These are phyloP conservation scores for Adineta ricciae DNA, from an alignment of 2,888 invertebrate genomes.

Conservation along the genomic window DNA sequence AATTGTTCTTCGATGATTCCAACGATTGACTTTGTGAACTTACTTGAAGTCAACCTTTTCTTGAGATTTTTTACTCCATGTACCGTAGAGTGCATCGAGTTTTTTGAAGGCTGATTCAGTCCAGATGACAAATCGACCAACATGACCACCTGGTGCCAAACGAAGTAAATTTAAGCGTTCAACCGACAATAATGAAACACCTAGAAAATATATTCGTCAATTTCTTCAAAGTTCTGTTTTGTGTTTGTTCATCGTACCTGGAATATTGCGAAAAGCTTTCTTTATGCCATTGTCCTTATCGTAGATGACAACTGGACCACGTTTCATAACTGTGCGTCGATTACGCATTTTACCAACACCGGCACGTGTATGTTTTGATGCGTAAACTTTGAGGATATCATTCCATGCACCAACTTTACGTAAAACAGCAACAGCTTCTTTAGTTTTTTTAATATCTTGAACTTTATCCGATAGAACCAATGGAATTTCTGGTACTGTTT, in stretches of 20 bases:
- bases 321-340: slow-evolving; percentile 85
- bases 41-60: slow-evolving; percentile 71
- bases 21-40: slow-evolving; percentile 11
- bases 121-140: slow-evolving; percentile 96
- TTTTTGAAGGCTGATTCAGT: slow-evolving; percentile 89
- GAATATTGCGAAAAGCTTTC: slow-evolving; percentile 94
- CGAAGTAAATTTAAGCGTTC: slow-evolving; percentile 81
- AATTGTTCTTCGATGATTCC: slow-evolving; percentile 30
- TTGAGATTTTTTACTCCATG: slow-evolving; percentile 71
- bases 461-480: slow-evolving; percentile 90
- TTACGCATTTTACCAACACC: slow-evolving; percentile 99
- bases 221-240: too few relatives aligned
- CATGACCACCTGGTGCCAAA: slow-evolving; percentile 88
- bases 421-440: slow-evolving; percentile 88
- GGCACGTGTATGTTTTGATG: slow-evolving; percentile 87
- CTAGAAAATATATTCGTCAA: too few relatives aligned
- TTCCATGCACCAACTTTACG: slow-evolving; percentile 87
- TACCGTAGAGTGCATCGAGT: slow-evolving; percentile 85
- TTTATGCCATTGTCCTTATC: slow-evolving; percentile 80
- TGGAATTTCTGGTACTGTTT: slow-evolving; percentile 86
- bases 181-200: slow-evolving; percentile 82
- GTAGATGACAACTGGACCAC: slow-evolving; percentile 89
- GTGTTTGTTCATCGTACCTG: slow-evolving; percentile 52
- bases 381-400: slow-evolving; percentile 90
- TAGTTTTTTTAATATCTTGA: slow-evolving; percentile 85